Base-by-base conservation (phyloP, 2,888 invertebrate genomes). In the Lagria hirta region DNA sequence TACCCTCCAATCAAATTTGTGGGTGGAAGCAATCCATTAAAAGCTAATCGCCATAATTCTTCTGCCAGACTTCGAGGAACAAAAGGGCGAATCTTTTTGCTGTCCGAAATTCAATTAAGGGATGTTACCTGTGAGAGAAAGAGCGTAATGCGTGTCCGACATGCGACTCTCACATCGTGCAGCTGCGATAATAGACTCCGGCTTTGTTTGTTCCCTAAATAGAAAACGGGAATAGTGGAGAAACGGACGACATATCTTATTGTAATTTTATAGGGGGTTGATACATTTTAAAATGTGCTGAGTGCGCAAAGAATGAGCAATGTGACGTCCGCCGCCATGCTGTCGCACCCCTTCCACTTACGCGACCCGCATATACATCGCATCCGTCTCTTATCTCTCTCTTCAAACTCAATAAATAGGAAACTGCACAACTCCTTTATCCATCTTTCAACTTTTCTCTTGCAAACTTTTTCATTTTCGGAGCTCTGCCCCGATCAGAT, bases 281-380 rank as follows among this genome's bases (percentile, higher is more conserved):
- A 71, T 71, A 70, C 70, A 71, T 71, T 72, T 72, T 70, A 71
- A 71, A 71, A 71, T 72, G 71, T 72, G 71, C 70, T 67, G 71
- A 70, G 68, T 69, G 69, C 69, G 69, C 70, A 64, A 68, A 68
- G 70, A 70, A 71, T 71, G 71, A 71, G 68, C 69, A 69, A 71
- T 71, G 71, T 70, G 71, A 69, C 69, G 62, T 66, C 55, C 64
- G 71, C 66, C 71, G 71, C 71, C 71, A 70, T 70, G 58, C 68
- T 70, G 71, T 71, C 71, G 70, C 70, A 67, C 63, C 66, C 65
- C 65, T 60, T 62, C 62, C 64, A 61, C 60, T 62, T 64, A 67
- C 69, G 68, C 67, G 69, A 68, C 65, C 66, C 67, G 69, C 69
- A 69, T 69, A 69, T 64, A 66, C 67, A 64, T 48, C 52, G 54